Evolutionary conservation across 1,140 invertebrate species (phyloP), one percentile per base, ranked within the genome.

Genomic region (Trichoplusia ni): DNA sequence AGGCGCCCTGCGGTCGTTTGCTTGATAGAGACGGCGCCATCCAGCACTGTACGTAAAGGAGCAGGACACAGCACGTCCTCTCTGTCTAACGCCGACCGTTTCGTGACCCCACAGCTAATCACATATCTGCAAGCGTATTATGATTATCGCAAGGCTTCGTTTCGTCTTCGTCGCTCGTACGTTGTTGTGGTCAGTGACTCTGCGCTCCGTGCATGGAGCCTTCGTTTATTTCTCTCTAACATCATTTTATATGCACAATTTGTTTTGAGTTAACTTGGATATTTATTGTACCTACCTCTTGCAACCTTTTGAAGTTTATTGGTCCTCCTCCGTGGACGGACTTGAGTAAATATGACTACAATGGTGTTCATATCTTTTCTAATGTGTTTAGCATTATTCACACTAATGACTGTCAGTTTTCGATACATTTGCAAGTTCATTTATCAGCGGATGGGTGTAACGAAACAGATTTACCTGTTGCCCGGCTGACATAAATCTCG

Each of bases 71-170:
- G 29, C 38, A 44, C 47, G 29, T 60, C 68, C 63, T 81, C 74
- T 75, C 83, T 73, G 80, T 81, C 84, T 85, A 79, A 77, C 81
- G 64, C 60, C 84, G 86, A 86, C 81, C 86, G 86, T 82, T 84
- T 75, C 83, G 79, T 87, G 84, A 87, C 84, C 83, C 77, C 84
- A 64, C 73, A 75, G 75, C 77, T 89, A 89, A 89, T 89, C 84
- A 89, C 83, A 86, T 87, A 87, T 89, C 86, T 87, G 81, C 86
- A 83, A 86, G 83, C 77, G 81, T 85, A 85, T 86, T 87, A 85
- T 86, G 86, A 89, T 89, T 82, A 89, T 87, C 84, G 77, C 82
- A 71, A 75, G 75, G 72, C 73, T 78, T 80, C 74, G 81, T 79
- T 84, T 75, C 77, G 75, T 71, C 73, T 78, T 80, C 74, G 81